Evolutionary conservation across 2,113 vertebrate species (phyloP).

Genomic region (Indri indri): DNA sequence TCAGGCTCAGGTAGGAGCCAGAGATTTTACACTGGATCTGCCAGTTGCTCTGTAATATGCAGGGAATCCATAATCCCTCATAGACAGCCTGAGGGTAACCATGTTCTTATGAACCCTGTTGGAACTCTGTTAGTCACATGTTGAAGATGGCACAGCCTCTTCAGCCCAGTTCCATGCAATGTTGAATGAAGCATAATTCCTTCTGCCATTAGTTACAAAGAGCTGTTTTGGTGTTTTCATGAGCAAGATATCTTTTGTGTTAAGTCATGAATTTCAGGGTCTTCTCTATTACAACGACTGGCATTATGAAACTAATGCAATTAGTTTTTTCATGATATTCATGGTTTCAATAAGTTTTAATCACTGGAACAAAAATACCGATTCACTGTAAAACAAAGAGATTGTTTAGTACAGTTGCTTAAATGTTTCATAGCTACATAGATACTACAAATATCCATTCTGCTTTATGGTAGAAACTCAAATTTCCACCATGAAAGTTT

Average conservation of each 20-base stretch:
- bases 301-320: neutral
- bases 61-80: neutral
- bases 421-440: neutral
- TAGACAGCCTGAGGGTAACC: neutral
- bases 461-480: neutral
- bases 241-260: neutral
- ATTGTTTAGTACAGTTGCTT: neutral
- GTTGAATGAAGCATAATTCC: neutral
- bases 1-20: neutral
- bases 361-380: neutral
- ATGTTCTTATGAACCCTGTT: neutral
- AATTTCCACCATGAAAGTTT: neutral
- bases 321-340: neutral
- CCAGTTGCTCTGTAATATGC: neutral
- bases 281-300: neutral
- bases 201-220: neutral
- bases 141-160: neutral
- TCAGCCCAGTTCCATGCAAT: neutral
- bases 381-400: neutral
- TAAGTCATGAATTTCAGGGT: neutral
- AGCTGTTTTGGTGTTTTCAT: neutral
- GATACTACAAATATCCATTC: neutral
- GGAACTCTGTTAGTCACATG: neutral
- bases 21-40: neutral
- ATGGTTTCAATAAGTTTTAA: neutral